These are phyloP conservation scores for Ferdinandea cuprea DNA, from an alignment of 2,888 invertebrate species.

Conservation along the genomic window DNA sequence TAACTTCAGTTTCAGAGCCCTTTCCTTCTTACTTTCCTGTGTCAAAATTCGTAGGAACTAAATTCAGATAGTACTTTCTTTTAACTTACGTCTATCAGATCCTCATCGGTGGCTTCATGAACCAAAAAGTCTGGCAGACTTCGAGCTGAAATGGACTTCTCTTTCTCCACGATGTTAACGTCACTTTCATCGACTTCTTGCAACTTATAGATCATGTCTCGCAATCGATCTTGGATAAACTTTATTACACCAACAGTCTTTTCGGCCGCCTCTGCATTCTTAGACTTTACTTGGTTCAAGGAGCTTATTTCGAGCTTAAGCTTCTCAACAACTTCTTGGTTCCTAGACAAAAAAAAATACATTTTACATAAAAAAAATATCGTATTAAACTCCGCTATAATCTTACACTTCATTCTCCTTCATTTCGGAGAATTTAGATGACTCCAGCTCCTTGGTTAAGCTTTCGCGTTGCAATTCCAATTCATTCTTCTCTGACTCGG, in stretches of 20 bases:
- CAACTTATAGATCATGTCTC: constrained; percentile 82
- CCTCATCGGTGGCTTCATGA: constrained; percentile 79
- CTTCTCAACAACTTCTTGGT: constrained; percentile 88
- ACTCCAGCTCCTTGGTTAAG: constrained; percentile 88
- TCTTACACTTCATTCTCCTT: constrained; percentile 91
- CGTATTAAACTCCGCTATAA: background rate
- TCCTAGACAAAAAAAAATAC: constrained; percentile 84
- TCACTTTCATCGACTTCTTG: constrained; percentile 82
- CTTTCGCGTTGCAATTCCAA: constrained; percentile 87
- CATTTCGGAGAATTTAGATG: constrained; percentile 90
- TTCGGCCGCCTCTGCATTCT: constrained; percentile 81
- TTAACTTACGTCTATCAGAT: constrained; percentile 79
- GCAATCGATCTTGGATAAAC: constrained; percentile 81
- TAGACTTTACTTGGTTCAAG: constrained; percentile 83
- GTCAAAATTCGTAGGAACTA: too few relatives aligned
- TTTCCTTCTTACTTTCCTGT: too few relatives aligned
- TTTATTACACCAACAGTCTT: constrained; percentile 80
- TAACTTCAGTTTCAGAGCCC: too few relatives aligned
- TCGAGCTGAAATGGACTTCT: constrained; percentile 77
- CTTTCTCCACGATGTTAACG: constrained; percentile 78
- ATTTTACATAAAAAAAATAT: background rate
- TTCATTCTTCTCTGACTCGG: constrained; percentile 89
- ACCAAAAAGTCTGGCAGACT: constrained; percentile 79
- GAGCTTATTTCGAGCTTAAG: constrained; percentile 86
- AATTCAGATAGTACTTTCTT: background rate